Conservation (phyloP, 2,797 vertebrate species). For the Squalus acanthias region DNA sequence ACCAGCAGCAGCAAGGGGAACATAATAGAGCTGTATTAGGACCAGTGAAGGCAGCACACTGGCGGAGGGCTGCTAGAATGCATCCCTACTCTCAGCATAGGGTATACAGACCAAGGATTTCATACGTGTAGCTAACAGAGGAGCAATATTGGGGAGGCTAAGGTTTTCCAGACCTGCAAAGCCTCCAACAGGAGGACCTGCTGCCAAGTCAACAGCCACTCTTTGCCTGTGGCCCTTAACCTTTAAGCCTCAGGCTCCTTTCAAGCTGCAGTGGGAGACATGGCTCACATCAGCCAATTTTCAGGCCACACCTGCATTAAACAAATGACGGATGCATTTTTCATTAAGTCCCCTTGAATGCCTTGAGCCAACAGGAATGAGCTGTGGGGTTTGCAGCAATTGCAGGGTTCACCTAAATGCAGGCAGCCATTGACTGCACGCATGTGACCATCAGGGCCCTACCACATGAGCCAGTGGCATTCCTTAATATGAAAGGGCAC, state of each 20-base stretch:
- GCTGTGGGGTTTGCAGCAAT: neutral
- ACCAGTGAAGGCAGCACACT: neutral
- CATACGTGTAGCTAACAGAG: neutral
- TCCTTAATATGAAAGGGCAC: neutral
- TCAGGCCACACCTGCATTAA: neutral
- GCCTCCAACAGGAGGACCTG: neutral
- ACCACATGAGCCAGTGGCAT: neutral
- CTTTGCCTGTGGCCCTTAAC: neutral
- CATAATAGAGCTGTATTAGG: neutral
- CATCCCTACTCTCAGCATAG: neutral
- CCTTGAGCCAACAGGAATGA: neutral
- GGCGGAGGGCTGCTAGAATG: neutral
- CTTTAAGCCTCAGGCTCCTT: neutral
- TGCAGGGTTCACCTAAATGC: neutral
- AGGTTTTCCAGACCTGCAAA: neutral
- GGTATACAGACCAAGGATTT: neutral
- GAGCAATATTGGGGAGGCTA: neutral
- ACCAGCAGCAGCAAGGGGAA: neutral
- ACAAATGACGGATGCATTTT: neutral
- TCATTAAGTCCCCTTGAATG: neutral
- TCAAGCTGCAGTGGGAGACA: neutral
- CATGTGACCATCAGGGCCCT: neutral
- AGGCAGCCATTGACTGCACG: neutral
- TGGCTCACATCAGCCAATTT: neutral
- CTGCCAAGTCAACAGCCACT: neutral